Evolutionary conservation across 2,888 invertebrate genomes (phyloP).

Genomic region (Kuschelorhynchus macadamiae): DNA sequence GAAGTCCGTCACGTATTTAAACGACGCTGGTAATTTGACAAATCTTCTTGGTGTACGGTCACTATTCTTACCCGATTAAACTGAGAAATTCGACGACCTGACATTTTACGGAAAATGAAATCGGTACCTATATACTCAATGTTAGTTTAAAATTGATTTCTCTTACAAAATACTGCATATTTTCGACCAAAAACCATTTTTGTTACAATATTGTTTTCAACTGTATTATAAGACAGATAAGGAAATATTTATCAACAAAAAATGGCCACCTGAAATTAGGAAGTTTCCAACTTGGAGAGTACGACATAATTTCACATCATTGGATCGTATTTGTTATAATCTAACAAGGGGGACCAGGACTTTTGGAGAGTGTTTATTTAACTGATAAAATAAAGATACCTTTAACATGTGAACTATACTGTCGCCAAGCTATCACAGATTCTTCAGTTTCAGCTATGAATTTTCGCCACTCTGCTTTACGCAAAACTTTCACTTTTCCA

Average conservation of each 20-base stretch:
- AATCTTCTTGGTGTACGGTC: not conserved
- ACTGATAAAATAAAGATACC: slow-evolving; percentile 28
- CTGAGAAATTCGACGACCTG: not conserved
- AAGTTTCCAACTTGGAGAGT: not conserved
- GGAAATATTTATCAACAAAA: not conserved
- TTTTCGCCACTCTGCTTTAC: slow-evolving; percentile 61
- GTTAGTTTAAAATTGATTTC: not conserved
- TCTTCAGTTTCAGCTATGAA: slow-evolving; percentile 62
- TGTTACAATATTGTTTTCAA: not conserved
- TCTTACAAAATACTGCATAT: not conserved
- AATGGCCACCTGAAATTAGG: not conserved
- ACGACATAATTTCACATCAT: not conserved
- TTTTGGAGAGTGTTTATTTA: too few species aligned
- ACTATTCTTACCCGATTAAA: slow-evolving; percentile 3
- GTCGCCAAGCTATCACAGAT: slow-evolving; percentile 61
- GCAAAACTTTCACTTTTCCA: slow-evolving; percentile 56
- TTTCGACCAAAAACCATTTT: not conserved
- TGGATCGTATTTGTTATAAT: too few species aligned
- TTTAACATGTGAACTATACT: slow-evolving; percentile 64
- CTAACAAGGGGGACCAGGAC: too few species aligned
- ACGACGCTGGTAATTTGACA: not conserved
- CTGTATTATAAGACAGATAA: not conserved
- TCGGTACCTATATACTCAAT: not conserved
- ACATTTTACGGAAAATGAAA: not conserved
- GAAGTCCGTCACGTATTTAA: not conserved